Conservation (phyloP, 64 coral and sea anemone species). For the Actinia equina region DNA sequence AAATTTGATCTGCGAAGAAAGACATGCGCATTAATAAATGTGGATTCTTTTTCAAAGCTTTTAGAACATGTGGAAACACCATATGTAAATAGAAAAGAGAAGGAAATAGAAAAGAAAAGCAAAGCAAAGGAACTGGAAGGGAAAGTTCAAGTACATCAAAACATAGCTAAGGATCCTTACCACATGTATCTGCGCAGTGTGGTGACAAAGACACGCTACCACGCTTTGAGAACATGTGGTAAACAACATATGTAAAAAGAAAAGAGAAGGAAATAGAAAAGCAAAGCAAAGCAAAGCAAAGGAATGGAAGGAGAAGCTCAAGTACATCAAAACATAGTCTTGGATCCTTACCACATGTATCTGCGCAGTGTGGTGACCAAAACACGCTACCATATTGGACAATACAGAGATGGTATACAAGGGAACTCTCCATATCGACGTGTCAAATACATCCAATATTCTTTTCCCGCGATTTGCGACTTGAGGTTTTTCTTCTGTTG, state of each 20-base stretch:
- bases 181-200: neutral
- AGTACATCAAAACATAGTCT: neutral
- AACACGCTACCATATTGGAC: constrained; percentile 14
- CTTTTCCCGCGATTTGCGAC: neutral
- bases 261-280: no score
- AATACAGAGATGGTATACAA: constrained; percentile 2
- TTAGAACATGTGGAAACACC: neutral
- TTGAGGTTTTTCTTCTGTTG: neutral
- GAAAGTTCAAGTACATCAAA: neutral
- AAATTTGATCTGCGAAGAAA: neutral
- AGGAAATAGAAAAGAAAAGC: no score
- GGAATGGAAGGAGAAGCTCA: neutral
- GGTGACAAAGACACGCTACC: constrained; percentile 10
- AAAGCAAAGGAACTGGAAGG: neutral
- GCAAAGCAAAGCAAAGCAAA: no score
- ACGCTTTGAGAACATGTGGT: neutral
- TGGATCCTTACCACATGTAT: neutral
- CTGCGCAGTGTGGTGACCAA: neutral
- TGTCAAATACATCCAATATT: neutral
- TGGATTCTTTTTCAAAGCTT: neutral
- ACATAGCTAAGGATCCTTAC: neutral
- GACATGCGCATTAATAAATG: neutral
- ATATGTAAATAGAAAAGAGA: no score
- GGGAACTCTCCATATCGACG: constrained; percentile 7
- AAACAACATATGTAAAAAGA: neutral